A percentile compares a stretch with the other conserved stretches of the same genome.
phyloP scores from a whole-genome alignment of 2,113 vertebrate species.

The Trematocara macrostoma region DNA sequence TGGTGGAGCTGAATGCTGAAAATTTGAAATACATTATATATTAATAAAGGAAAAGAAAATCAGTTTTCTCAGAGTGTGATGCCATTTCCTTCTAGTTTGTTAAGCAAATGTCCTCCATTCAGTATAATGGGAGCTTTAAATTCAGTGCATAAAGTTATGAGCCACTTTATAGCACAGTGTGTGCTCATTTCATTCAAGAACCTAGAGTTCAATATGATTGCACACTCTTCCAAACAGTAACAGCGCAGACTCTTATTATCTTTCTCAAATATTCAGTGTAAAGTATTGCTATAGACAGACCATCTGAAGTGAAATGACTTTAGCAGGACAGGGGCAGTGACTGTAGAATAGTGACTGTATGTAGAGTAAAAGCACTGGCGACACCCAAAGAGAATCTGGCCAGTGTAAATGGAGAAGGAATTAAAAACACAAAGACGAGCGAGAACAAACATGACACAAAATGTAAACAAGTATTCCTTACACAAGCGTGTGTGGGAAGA shows the following conservation, averaged over 20 bases:
- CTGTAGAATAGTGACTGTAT: background rate
- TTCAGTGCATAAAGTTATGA: slow-evolving; percentile 47
- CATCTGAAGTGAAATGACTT: slow-evolving; percentile 5
- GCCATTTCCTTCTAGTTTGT: slow-evolving; percentile 1
- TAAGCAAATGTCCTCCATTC: background rate
- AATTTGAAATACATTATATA: background rate
- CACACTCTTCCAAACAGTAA: slow-evolving; percentile 22
- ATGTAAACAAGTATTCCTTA: slow-evolving; percentile 52
- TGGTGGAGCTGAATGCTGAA: slow-evolving; percentile 3
- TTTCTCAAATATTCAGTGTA: slow-evolving; percentile 14
- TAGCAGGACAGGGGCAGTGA: background rate
- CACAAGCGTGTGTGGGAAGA: slow-evolving; percentile 2
- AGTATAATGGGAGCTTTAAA: slow-evolving; percentile 32
- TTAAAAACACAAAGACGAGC: slow-evolving; percentile 15
- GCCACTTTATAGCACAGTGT: slow-evolving; percentile 51
- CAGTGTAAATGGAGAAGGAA: slow-evolving; percentile 25
- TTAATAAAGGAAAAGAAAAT: background rate
- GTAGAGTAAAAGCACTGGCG: background rate
- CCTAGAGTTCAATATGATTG: slow-evolving; percentile 10
- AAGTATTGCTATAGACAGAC: slow-evolving; percentile 29
- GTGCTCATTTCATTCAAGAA: slow-evolving; percentile 8
- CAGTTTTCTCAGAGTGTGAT: background rate
- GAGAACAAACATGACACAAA: slow-evolving; percentile 19
- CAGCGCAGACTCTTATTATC: slow-evolving; percentile 2
- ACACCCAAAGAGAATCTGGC: slow-evolving; percentile 17